These are phyloP conservation scores for Salticus scenicus DNA, from an alignment of 2,888 invertebrate genomes.

Conservation along the genomic window DNA sequence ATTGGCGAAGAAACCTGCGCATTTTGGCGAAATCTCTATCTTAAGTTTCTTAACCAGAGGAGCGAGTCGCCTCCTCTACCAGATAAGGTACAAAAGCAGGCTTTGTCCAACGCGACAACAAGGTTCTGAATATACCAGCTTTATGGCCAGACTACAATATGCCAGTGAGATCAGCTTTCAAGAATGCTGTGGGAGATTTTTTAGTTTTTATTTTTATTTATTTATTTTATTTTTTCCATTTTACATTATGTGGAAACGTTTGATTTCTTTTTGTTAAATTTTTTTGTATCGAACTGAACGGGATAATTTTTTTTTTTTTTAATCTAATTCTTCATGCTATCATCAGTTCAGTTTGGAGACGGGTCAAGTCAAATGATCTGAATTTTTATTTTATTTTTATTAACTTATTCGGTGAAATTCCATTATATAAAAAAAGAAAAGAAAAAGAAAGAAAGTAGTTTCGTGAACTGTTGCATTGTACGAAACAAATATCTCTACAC, in stretches of 20 bases:
- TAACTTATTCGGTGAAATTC: too few species aligned
- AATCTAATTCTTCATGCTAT: too few species aligned
- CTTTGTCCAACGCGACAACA: neutral
- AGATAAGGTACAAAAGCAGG: neutral
- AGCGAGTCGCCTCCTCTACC: neutral
- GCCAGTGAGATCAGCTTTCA: neutral
- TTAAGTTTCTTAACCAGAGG: neutral
- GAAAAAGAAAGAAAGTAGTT: too few species aligned
- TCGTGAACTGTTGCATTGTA: too few species aligned
- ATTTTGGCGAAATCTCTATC: neutral
- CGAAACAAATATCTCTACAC: too few species aligned
- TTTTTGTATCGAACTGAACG: neutral
- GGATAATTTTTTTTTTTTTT: neutral
- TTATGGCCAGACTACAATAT: neutral
- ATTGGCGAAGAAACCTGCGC: neutral
- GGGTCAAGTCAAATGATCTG: too few species aligned
- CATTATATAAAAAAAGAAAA: too few species aligned
- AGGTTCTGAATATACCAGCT: neutral
- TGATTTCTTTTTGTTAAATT: neutral
- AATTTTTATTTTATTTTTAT: too few species aligned
- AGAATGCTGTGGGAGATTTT: conserved; percentile 4
- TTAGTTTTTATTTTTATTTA: neutral
- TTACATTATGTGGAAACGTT: neutral
- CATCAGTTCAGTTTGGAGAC: too few species aligned
- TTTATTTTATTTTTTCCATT: neutral